Percentiles rank a stretch among this genome's conserved stretches.
These are phyloP conservation scores for Pyrrhosoma nymphula DNA, from an alignment of 2,888 invertebrate species.

Conservation along the genomic window DNA sequence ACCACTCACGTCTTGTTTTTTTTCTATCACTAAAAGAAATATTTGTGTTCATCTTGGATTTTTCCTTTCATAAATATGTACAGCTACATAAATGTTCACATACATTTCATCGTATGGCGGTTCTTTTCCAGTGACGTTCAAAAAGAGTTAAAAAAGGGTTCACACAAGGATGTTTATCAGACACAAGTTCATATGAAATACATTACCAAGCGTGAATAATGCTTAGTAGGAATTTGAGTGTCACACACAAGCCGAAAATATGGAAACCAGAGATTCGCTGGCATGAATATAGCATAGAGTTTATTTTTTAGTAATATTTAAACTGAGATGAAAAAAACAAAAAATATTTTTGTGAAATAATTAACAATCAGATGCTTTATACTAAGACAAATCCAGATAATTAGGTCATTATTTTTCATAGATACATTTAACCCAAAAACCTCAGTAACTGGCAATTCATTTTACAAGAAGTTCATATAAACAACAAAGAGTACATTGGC, in stretches of 20 bases:
- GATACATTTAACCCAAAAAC: background rate
- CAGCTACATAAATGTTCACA: constrained; percentile 29
- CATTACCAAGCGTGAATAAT: constrained; percentile 40
- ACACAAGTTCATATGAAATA: constrained; percentile 43
- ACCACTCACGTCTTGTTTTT: background rate
- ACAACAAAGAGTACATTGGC: background rate
- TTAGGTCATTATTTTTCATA: too few relatives aligned
- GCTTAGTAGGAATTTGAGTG: background rate
- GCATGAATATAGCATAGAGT: background rate
- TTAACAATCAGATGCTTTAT: too few relatives aligned
- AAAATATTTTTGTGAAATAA: background rate
- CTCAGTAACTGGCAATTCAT: background rate
- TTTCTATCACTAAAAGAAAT: background rate
- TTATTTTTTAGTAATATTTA: background rate
- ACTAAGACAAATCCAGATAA: too few relatives aligned
- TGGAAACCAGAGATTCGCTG: constrained; percentile 19
- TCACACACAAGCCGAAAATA: background rate
- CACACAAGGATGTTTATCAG: constrained; percentile 38
- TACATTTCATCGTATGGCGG: background rate
- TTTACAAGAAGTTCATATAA: background rate
- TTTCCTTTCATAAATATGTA: constrained; percentile 24
- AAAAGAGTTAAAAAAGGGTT: background rate
- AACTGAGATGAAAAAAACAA: background rate
- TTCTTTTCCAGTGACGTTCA: background rate
- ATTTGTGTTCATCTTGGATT: background rate